Percentiles rank a stretch among this genome's conserved stretches.
These are phyloP conservation scores for Pararge aegeria DNA, from an alignment of 1,140 invertebrate genomes.

Conservation along the genomic window DNA sequence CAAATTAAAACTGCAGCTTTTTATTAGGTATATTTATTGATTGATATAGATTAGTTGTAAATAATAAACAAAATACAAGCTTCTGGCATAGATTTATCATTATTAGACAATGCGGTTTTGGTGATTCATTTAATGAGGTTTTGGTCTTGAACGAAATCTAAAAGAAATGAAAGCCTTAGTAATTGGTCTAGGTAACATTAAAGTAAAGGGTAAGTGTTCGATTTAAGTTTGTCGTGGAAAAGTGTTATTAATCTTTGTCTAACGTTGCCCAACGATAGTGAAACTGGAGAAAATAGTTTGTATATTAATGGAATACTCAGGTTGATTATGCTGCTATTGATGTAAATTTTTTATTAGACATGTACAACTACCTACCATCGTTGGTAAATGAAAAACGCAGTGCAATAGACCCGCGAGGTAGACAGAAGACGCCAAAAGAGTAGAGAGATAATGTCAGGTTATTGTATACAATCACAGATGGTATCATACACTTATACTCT, in stretches of 20 bases:
- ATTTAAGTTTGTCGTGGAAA: conserved; percentile 62
- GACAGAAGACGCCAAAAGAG: too few species aligned
- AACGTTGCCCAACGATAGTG: conserved; percentile 46
- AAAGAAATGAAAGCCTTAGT: conserved; percentile 69
- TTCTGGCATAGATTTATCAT: conserved; percentile 81
- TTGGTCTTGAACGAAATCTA: conserved; percentile 80
- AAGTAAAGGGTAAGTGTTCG: conserved; percentile 69
- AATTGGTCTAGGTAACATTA: conserved; percentile 59
- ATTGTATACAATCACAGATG: too few species aligned
- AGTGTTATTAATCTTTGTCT: conserved; percentile 54
- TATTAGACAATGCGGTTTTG: conserved; percentile 84
- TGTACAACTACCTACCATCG: conserved; percentile 85
- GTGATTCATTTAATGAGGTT: conserved; percentile 85
- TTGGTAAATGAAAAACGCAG: too few species aligned
- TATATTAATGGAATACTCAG: conserved; percentile 88
- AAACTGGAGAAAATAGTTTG: conserved; percentile 70
- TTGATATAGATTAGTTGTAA: conserved; percentile 85
- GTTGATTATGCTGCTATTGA: conserved; percentile 91
- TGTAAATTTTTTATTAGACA: conserved; percentile 88
- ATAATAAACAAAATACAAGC: conserved; percentile 69
- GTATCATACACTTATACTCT: too few species aligned
- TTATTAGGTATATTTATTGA: conserved; percentile 83
- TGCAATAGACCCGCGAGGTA: too few species aligned
- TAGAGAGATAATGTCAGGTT: too few species aligned
- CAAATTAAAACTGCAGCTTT: conserved; percentile 88